Conservation (phyloP, 2,888 invertebrate species). For the Drosophila emarginata region DNA sequence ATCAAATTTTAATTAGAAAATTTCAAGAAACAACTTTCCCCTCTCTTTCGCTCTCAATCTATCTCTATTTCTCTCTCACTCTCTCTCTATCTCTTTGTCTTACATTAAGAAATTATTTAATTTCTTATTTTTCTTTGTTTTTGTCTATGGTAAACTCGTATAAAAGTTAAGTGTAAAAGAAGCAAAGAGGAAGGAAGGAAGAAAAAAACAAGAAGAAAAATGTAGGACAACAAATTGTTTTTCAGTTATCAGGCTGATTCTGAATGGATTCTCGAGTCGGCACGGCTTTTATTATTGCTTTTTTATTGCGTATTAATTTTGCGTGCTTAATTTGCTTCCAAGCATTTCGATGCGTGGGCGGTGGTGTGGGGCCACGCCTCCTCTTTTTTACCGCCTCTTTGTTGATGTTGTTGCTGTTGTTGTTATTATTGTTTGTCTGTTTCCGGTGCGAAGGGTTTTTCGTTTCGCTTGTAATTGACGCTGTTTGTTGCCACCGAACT, state of each 20-base stretch:
- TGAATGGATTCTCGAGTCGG: conserved; percentile 19
- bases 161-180: conserved; percentile 16
- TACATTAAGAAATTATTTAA: conserved; percentile 68
- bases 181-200: conserved; percentile 20
- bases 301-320: conserved; percentile 79
- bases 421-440: conserved; percentile 30
- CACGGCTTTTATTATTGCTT: conserved; percentile 69
- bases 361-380: conserved; percentile 34
- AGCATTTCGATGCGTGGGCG: conserved; percentile 26
- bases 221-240: conserved; percentile 62
- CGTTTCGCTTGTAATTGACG: conserved; percentile 63
- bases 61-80: not conserved
- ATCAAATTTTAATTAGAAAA: conserved; percentile 70
- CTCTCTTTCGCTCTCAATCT: not conserved
- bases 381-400: conserved; percentile 37
- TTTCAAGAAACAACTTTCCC: conserved; percentile 54
- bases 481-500: conserved; percentile 43
- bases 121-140: conserved; percentile 24
- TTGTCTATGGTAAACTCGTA: not conserved
- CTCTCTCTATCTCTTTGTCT: not conserved
- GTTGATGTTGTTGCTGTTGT: conserved; percentile 16
- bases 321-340: conserved; percentile 70
- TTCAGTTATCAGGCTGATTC: conserved; percentile 50
- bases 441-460: conserved; percentile 61
- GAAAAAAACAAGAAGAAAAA: not conserved